These are phyloP conservation scores for Pentalonia nigronervosa DNA, from an alignment of 1,140 invertebrate genomes.

Conservation along the genomic window DNA sequence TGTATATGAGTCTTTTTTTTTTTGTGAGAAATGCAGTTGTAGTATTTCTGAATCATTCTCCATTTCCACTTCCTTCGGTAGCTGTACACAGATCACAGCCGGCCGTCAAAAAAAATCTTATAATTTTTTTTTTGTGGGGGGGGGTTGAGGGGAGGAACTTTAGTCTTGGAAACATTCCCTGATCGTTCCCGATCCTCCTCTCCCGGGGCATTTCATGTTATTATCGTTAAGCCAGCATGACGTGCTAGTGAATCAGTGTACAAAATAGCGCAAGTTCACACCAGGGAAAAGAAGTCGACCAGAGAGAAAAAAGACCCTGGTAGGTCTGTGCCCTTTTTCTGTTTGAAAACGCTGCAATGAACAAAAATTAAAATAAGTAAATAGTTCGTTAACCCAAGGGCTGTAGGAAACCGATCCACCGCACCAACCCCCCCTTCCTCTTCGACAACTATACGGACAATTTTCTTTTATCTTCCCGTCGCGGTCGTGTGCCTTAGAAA, in stretches of 20 bases:
- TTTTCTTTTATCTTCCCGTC: neutral
- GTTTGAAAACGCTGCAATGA: neutral
- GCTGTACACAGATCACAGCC: too few species aligned
- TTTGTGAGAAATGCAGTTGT: too few species aligned
- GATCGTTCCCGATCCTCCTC: too few species aligned
- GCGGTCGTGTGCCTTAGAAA: neutral
- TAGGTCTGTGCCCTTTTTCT: neutral
- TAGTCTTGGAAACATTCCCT: neutral
- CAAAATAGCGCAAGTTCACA: neutral
- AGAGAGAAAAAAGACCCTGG: neutral
- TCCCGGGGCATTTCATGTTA: too few species aligned
- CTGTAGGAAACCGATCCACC: neutral
- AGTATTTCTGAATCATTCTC: too few species aligned
- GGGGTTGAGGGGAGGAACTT: neutral
- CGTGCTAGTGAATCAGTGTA: neutral
- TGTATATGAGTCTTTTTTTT: too few species aligned
- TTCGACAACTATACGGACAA: neutral
- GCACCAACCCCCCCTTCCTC: too few species aligned
- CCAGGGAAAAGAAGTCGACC: neutral
- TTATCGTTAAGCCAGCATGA: neutral
- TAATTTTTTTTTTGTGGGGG: neutral
- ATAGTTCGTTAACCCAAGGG: neutral
- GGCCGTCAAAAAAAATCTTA: too few species aligned
- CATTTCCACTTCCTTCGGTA: too few species aligned
- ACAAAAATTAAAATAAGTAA: neutral